Conservation (phyloP, 2,113 vertebrate species). For the Gobio gobio region DNA sequence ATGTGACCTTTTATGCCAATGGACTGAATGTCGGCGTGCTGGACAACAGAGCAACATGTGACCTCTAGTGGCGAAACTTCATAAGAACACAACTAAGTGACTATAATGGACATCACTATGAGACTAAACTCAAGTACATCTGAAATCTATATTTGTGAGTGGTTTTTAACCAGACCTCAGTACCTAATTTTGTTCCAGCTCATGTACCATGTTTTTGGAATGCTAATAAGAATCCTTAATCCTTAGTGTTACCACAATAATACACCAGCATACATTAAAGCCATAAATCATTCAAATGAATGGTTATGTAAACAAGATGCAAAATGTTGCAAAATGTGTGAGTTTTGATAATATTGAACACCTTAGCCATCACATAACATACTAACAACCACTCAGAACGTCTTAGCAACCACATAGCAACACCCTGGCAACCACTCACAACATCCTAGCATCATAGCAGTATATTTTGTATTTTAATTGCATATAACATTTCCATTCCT, state of each 20-base stretch:
- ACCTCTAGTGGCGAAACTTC: constrained; percentile 59
- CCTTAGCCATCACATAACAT: neutral
- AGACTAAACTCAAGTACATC: neutral
- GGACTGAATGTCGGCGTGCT: neutral
- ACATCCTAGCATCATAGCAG: neutral
- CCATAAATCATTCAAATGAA: neutral
- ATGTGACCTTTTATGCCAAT: neutral
- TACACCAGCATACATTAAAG: neutral
- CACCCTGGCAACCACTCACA: neutral
- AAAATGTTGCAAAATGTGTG: neutral
- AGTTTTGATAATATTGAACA: neutral
- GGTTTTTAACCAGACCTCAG: no score
- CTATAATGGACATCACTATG: neutral
- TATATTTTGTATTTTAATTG: neutral
- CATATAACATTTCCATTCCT: neutral
- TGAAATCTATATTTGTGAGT: no score
- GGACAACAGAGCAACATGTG: constrained; percentile 29
- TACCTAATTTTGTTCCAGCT: no score
- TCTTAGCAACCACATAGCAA: neutral
- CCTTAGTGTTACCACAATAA: neutral
- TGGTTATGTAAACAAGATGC: neutral
- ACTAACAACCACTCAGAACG: neutral
- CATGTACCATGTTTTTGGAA: no score
- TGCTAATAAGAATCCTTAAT: no score
- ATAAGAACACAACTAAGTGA: neutral